Evolutionary conservation across 2,797 vertebrate genomes (phyloP).

Genomic region (Anas bahamensis): DNA sequence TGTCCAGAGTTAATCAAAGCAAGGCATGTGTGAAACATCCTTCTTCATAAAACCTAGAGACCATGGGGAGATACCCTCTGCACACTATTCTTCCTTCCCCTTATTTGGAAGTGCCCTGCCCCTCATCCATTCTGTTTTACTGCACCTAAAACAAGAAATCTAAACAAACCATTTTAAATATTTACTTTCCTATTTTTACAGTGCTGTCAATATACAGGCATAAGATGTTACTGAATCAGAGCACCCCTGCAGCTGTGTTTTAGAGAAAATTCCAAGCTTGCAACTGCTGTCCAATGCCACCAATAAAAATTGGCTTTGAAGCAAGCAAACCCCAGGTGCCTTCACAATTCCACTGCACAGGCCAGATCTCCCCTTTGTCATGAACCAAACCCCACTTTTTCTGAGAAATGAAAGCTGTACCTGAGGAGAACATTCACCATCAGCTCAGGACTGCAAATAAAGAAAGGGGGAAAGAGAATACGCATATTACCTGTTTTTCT

Average conservation of each 20-base stretch:
- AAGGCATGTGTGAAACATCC: background rate
- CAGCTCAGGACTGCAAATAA: background rate
- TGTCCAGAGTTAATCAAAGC: background rate
- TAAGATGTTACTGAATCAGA: background rate
- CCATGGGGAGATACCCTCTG: background rate
- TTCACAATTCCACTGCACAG: background rate
- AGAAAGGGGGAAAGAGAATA: background rate
- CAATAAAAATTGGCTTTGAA: background rate
- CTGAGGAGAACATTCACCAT: background rate
- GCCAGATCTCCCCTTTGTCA: background rate
- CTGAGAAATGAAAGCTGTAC: background rate
- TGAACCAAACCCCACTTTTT: background rate
- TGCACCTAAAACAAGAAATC: background rate
- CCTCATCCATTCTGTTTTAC: background rate
- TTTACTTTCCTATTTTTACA: background rate
- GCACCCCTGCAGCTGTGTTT: background rate
- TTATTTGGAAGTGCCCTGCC: background rate
- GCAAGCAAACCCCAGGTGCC: background rate
- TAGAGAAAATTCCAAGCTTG: background rate
- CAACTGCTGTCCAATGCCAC: background rate
- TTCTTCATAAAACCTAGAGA: background rate
- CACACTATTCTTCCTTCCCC: background rate
- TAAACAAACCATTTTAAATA: constrained; percentile 4
- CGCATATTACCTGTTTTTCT: background rate
- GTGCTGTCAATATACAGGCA: background rate